Evolutionary conservation across 2,888 invertebrate species (phyloP).

Genomic region (Campopleginae sp.): DNA sequence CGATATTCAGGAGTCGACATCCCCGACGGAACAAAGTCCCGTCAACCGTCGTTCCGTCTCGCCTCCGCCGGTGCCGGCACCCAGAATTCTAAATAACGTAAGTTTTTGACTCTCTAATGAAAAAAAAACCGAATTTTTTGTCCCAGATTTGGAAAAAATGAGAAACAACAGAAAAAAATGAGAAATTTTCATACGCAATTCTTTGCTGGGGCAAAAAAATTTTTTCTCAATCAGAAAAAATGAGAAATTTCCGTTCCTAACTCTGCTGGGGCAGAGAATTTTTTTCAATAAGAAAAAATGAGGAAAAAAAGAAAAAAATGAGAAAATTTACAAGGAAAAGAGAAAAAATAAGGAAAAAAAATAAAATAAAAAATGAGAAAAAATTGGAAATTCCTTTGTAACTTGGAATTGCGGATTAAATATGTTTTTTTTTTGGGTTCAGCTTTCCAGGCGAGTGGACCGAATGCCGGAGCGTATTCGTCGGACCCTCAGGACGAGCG

Average conservation of each 20-base stretch:
- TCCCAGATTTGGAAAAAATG: too few species aligned
- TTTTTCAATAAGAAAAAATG: too few species aligned
- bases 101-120: slow-evolving; percentile 14
- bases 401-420: neutral
- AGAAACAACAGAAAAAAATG: too few species aligned
- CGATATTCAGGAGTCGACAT: slow-evolving; percentile 75
- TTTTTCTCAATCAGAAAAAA: too few species aligned
- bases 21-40: slow-evolving; percentile 70
- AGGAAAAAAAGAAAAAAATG: too few species aligned
- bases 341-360: too few species aligned
- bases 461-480: slow-evolving; percentile 77
- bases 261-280: too few species aligned
- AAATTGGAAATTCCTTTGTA: neutral
- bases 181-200: too few species aligned
- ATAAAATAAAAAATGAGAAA: too few species aligned
- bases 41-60: slow-evolving; percentile 30
- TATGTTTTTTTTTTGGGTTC: slow-evolving; percentile 39
- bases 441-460: slow-evolving; percentile 73
- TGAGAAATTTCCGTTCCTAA: too few species aligned
- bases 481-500: slow-evolving; percentile 71
- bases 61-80: slow-evolving; percentile 42
- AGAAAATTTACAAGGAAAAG: too few species aligned
- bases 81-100: slow-evolving; percentile 69
- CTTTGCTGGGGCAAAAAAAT: too few species aligned
- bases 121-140: neutral